Evolutionary conservation across 2,888 invertebrate genomes (phyloP).

Genomic region (Scaptomyza cyrtandrae): DNA sequence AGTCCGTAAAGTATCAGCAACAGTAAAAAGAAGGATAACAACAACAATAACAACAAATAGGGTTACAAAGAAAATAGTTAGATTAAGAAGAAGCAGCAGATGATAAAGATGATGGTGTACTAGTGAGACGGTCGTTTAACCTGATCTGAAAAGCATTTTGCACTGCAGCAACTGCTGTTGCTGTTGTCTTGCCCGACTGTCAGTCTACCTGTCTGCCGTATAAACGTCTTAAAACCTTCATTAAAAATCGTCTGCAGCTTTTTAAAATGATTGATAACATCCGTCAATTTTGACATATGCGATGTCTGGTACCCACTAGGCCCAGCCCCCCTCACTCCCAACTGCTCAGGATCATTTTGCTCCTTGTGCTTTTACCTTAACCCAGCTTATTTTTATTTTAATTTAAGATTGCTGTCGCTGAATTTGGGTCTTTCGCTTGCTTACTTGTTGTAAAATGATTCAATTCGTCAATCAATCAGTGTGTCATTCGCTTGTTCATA

Average conservation of each 20-base stretch:
- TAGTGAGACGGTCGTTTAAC: slow-evolving; percentile 43
- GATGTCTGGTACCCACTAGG: slow-evolving; percentile 41
- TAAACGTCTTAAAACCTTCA: slow-evolving; percentile 77
- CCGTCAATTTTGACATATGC: slow-evolving; percentile 81
- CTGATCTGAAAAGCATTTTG: slow-evolving; percentile 39
- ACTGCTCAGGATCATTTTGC: background rate
- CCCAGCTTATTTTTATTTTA: slow-evolving; percentile 11
- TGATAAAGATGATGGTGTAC: slow-evolving; percentile 34
- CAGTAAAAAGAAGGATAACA: slow-evolving; percentile 3
- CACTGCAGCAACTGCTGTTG: slow-evolving; percentile 26
- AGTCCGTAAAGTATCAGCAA: slow-evolving; percentile 20
- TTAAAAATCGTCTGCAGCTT: slow-evolving; percentile 79
- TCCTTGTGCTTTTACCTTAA: background rate
- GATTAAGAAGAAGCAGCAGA: slow-evolving; percentile 6
- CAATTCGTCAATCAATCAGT: slow-evolving; percentile 79
- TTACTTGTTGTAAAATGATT: slow-evolving; percentile 58
- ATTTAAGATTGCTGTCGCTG: slow-evolving; percentile 9
- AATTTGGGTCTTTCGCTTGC: slow-evolving; percentile 9
- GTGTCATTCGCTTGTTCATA: slow-evolving; percentile 74
- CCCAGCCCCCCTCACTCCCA: background rate
- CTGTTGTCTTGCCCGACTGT: slow-evolving; percentile 20
- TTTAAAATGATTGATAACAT: slow-evolving; percentile 79
- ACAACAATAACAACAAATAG: background rate
- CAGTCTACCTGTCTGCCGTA: slow-evolving; percentile 52
- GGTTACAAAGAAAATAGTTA: background rate